Base-by-base conservation (phyloP, 2,797 vertebrate genomes). In the Lemur catta region DNA sequence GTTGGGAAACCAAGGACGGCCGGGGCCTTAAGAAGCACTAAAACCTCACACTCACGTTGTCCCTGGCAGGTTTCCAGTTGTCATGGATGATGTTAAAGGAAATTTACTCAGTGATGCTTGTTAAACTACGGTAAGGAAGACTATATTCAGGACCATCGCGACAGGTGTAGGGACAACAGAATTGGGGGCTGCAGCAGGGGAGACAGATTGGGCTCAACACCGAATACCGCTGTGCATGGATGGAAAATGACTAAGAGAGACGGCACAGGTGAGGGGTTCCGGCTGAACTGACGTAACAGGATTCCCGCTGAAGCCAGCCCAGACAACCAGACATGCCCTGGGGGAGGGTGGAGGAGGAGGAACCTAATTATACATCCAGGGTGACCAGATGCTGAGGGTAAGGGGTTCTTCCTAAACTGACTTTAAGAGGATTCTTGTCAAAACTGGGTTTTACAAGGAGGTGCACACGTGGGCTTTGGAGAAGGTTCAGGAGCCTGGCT, bases 1-100 rank as follows among this genome's bases (percentile, higher is more conserved):
- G 2, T 0, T 0, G 0, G 63, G 6, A 35, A 18, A 3, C 2
- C 4, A 1, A 50, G 48, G 26, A 17, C 1, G 11, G 22, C n/a
- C 30, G 2, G 18, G 46, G 33, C 12, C 43, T 63, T 1, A 22
- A 30, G 38, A 33, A 41, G 35, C 7, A 17, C 4, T 2, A 9
- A 38, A 10, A 9, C 14, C 50, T 24, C 12, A 24, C 8, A 28
- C 35, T 11, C 26, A 38, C 0, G 1, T 28, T 26, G 26, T n/a
- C 50, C 50, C 28, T 2, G 20, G n/a, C 6, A 48, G 33, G 24
- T 14, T 1, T 4, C 1, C 0, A 20, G 12, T 59, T 61, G 72
- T 15, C 33, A 17, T 26, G 26, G 48, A 43, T 33, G 48, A 79
- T 4, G 9, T 43, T n/a, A 10, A 38, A 30, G 65, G 14, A 30